These are phyloP conservation scores for Mimas tiliae DNA, from an alignment of 2,888 invertebrate genomes.

Conservation along the genomic window DNA sequence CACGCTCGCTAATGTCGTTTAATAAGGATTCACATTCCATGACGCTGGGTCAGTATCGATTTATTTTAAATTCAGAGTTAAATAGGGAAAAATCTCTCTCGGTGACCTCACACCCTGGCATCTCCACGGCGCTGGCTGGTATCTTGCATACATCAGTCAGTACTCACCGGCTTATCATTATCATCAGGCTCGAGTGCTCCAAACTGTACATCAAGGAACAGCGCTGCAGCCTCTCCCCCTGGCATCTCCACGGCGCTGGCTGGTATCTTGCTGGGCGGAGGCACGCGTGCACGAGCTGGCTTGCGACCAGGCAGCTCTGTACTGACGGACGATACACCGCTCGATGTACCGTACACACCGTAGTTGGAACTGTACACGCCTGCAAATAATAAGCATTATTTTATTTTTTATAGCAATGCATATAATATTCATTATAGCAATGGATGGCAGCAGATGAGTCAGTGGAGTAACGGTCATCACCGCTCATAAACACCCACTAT, in stretches of 20 bases:
- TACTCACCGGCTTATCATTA: slow-evolving; percentile 34
- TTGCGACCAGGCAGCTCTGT: slow-evolving; percentile 77
- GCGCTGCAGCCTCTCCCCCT: slow-evolving; percentile 90
- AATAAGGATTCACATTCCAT: too few species aligned
- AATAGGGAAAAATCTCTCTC: too few species aligned
- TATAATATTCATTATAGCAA: too few species aligned
- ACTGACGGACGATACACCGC: background rate
- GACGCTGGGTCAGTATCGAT: too few species aligned
- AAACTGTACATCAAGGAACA: slow-evolving; percentile 96
- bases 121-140: too few species aligned
- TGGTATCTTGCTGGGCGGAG: slow-evolving; percentile 95
- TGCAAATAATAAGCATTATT: slow-evolving; percentile 35
- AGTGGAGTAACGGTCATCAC: too few species aligned
- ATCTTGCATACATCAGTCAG: background rate
- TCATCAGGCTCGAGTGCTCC: slow-evolving; percentile 90
- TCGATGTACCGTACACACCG: slow-evolving; percentile 69
- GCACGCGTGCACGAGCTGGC: slow-evolving; percentile 90
- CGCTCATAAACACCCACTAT: too few species aligned
- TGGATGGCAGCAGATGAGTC: too few species aligned
- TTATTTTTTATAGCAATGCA: too few species aligned
- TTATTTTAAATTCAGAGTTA: too few species aligned
- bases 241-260: slow-evolving; percentile 98
- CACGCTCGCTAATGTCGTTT: too few species aligned
- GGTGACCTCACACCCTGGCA: too few species aligned
- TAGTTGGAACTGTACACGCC: slow-evolving; percentile 71